phyloP scores from a whole-genome alignment of 2,113 vertebrate genomes.

The Zosterops hypoxanthus region DNA sequence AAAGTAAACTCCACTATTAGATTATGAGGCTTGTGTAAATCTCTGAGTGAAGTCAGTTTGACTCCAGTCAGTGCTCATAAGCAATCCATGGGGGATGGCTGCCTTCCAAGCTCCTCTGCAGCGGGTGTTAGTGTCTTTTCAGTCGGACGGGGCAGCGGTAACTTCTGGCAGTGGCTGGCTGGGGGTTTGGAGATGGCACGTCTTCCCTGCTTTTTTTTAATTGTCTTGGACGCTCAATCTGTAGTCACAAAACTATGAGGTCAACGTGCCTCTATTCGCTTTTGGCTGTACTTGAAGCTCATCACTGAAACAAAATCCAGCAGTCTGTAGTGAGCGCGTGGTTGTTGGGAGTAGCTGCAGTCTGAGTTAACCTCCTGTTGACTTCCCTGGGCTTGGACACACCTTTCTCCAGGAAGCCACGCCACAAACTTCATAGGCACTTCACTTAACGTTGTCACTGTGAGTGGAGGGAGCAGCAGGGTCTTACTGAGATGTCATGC shows the following conservation, averaged over 20 bases:
- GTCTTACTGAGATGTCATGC: background rate
- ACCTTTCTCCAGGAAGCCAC: background rate
- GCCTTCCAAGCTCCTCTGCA: conserved; percentile 29
- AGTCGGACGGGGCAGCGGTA: background rate
- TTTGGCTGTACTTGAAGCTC: conserved; percentile 50
- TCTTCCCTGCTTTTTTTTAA: conserved; percentile 53
- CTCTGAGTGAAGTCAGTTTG: conserved; percentile 40
- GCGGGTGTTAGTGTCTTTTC: background rate
- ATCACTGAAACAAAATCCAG: conserved; percentile 40
- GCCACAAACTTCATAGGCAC: background rate
- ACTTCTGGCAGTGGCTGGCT: background rate
- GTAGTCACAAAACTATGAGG: conserved; percentile 40
- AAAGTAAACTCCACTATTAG: conserved; percentile 66
- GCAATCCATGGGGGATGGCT: conserved; percentile 24
- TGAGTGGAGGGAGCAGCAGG: background rate
- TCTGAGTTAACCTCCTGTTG: conserved; percentile 32
- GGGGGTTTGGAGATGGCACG: background rate
- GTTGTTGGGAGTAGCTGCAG: background rate
- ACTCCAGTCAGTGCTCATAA: conserved; percentile 37
- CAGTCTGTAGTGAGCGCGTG: background rate
- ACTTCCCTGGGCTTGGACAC: accelerated
- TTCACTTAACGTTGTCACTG: accelerated
- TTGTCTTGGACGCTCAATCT: conserved; percentile 27
- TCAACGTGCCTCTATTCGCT: conserved; percentile 46
- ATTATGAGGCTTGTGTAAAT: conserved; percentile 58